Evolutionary conservation across 2,888 invertebrate species (phyloP), one percentile per base, ranked within the genome.

Genomic region (Drosophila nigricruria): DNA sequence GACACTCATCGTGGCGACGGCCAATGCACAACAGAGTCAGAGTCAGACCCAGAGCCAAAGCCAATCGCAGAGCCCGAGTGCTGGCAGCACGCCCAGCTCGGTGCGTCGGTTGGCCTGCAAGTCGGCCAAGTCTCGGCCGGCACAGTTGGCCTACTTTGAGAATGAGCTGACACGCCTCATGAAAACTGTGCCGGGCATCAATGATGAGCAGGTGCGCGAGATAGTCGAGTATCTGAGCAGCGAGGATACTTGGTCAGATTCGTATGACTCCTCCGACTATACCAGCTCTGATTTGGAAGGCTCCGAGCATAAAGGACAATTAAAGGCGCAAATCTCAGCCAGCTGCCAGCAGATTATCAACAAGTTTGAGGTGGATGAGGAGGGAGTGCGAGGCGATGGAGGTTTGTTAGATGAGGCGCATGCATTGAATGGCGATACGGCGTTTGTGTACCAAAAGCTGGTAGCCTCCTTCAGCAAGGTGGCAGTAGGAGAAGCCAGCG

Each of bases 191-290:
- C 97, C 97, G 0, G 97, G 97, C 30, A 97, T 98, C 79, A 95
- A 97, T 70, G 97, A 97, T 88, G 97, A 97, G 81, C 97, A 97
- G 92, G 97, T 97, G 42, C 95, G 96, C 25, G 97, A 97, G 93
- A 97, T 98, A 62, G 97, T 98, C 0, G 98, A 98, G 92, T 98
- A 98, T 92, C 93, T 98, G 73, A 97, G 97, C 79, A 97, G 97
- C 79, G 98, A 98, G 91, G 98, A 98, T 89, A 97, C 97, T 5
- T 97, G 97, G 97, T 97, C 97, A 77, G 98, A 98, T 92, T 97
- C 97, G 0, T 97, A 97, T 90, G 98, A 98, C 91, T 97, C 97
- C 4, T 97, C 97, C 0, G 97, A 98, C 92, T 97, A 97, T 88
- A 97, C 97, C 2, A 97, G 97, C 76, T 97, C 97, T 0, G 97